A percentile compares a stretch with the other conserved stretches of the same genome.
phyloP scores from a whole-genome alignment of 37 sponge, comb jelly and placozoan species.

The Diacarnus erythraeanus region DNA sequence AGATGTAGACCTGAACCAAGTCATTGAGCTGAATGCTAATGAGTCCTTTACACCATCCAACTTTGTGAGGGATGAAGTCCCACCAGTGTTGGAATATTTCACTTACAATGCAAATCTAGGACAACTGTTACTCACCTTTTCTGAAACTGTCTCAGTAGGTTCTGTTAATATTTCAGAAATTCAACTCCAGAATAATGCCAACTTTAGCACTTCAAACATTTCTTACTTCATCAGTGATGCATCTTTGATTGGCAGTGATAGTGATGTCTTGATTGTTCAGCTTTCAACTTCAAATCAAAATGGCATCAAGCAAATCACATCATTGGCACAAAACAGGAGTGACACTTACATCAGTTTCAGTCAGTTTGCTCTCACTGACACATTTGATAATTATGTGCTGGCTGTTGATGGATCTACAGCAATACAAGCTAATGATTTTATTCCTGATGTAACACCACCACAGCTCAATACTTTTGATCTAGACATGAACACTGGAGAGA shows the following conservation, averaged over 20 bases:
- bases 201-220: background rate
- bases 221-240: constrained; percentile 46
- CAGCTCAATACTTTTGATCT: constrained; percentile 63
- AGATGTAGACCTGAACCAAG: constrained; percentile 63
- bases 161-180: constrained; percentile 50
- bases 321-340: constrained; percentile 42
- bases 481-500: constrained; percentile 67
- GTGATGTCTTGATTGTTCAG: constrained; percentile 32
- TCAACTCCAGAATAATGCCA: constrained; percentile 49
- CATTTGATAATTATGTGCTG: constrained; percentile 56
- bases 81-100: constrained; percentile 60
- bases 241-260: constrained; percentile 7
- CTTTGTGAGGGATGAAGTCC: constrained; percentile 51
- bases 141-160: constrained; percentile 70
- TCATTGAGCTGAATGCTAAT: constrained; percentile 20
- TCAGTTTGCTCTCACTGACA: constrained; percentile 50
- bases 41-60: constrained; percentile 37
- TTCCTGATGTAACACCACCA: constrained; percentile 69
- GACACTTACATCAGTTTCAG: constrained; percentile 74
- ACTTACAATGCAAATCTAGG: constrained; percentile 68
- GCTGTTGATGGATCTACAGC: constrained; percentile 45
- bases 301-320: constrained; percentile 43
- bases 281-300: constrained; percentile 58
- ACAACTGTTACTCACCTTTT: constrained; percentile 58
- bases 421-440: constrained; percentile 12